These are phyloP conservation scores for Prunella strophiata DNA, from an alignment of 2,797 vertebrate species.

Conservation along the genomic window DNA sequence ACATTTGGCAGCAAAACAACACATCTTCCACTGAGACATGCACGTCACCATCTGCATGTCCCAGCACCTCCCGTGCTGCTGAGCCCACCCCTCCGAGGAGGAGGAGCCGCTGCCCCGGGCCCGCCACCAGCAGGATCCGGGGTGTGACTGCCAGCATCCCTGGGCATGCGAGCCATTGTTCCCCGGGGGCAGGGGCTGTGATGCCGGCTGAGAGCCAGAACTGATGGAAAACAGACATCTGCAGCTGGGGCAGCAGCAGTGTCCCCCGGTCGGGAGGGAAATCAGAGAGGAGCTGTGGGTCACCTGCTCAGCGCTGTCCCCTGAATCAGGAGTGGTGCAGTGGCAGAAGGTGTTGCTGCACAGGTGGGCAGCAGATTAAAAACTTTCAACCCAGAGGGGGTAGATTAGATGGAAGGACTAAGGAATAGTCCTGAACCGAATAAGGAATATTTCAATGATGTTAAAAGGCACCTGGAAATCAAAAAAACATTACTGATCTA, in stretches of 20 bases:
- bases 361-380: background rate
- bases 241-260: background rate
- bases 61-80: background rate
- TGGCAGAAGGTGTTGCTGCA: background rate
- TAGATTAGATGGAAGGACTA: background rate
- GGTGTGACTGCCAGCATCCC: background rate
- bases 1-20: accelerated
- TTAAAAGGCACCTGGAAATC: background rate
- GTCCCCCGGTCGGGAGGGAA: background rate
- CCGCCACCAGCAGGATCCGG: accelerated
- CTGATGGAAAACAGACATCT: background rate
- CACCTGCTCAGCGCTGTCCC: accelerated
- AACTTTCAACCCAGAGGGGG: background rate
- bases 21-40: accelerated
- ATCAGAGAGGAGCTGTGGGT: background rate
- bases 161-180: accelerated
- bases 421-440: background rate
- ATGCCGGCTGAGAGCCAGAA: background rate
- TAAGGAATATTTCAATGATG: background rate
- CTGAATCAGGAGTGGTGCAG: background rate
- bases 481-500: background rate
- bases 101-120: accelerated
- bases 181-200: accelerated
- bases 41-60: accelerated
- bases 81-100: background rate